Evolutionary conservation across 2,797 vertebrate genomes (phyloP), one percentile per base, ranked within the genome.

Genomic region (Eidolon dupreanum): DNA sequence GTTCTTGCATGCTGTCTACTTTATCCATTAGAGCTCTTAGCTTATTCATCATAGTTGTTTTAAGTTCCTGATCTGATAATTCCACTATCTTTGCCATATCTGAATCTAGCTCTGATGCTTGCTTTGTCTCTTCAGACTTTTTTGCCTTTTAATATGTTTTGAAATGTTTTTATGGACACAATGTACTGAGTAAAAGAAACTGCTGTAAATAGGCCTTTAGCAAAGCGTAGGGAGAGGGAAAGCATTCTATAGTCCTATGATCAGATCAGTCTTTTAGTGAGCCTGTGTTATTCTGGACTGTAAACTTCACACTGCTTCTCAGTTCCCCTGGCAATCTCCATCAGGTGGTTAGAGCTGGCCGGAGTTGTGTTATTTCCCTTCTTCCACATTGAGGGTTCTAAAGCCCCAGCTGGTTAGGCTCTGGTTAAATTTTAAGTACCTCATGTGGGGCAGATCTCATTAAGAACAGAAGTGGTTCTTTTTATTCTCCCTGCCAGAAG

Each of bases 361-460:
- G 51, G 36, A 46, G 31, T 26, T 20, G 53, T 65, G 11, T 31
- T 31, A 22, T 82, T 71, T 59, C 77, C 77, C 53, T 82, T 55
- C 43, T 24, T 15, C 22, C 31, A 28, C 59, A 61, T 5, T 61
- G 59, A 31, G n/a, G 68, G 46, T 28, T 74, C 57, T 53, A 61
- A 78, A 87, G 41, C 66, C 53, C 15, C 91, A 65, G 57, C 31
- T 55, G 85, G 8, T 46, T 57, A 82, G 66, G 57, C 24, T 38
- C 68, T n/a, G 26, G 85, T 38, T 89, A 88, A 74, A 93, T 46
- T 74, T 88, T 20, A 55, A 94, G 57, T 83, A 36, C 74, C 59
- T 82, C 38, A 26, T 20, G 51, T 89, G 78, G 59, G 51, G 70
- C 51, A 77, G 28, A 51, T 75, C 70, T 41, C 38, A 2, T 49